Evolutionary conservation across 2,113 vertebrate species (phyloP).

Genomic region (Procavia capensis): DNA sequence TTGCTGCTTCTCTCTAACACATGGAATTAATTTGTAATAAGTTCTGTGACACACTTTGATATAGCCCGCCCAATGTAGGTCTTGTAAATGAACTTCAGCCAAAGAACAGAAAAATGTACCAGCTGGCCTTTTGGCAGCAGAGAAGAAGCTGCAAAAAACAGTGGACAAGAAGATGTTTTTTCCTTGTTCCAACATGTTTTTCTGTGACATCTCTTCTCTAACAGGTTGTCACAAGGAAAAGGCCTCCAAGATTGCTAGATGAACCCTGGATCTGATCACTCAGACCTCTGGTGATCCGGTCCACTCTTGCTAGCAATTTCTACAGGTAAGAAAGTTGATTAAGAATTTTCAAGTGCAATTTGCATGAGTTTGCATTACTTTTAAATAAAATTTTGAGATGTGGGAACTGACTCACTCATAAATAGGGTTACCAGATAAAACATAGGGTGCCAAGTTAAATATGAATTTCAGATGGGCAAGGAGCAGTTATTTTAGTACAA

Average conservation of each 20-base stretch:
- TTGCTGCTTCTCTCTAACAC: not conserved
- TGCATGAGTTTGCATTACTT: not conserved
- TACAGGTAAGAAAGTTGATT: not conserved
- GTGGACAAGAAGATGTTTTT: not conserved
- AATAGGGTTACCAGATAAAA: not conserved
- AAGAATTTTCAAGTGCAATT: not conserved
- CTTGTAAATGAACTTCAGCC: slow-evolving; percentile 12
- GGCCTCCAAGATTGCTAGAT: not conserved
- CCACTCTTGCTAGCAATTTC: not conserved
- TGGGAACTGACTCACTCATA: not conserved
- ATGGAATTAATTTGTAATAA: slow-evolving; percentile 53
- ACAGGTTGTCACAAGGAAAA: not conserved
- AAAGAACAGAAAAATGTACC: not conserved
- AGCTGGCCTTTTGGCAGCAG: not conserved
- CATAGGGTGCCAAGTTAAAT: not conserved
- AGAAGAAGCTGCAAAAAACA: not conserved
- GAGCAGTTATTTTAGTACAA: not conserved
- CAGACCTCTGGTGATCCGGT: not conserved
- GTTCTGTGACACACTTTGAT: not conserved
- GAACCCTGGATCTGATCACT: not conserved
- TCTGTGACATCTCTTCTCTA: not conserved
- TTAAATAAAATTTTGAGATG: not conserved
- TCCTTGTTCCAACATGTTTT: not conserved
- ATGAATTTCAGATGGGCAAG: slow-evolving; percentile 20
- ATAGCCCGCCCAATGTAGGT: not conserved